A percentile compares a stretch with the other conserved stretches of the same genome.
Conservation (phyloP, 2,113 vertebrate genomes). For the Marcusenius ussheri region DNA sequence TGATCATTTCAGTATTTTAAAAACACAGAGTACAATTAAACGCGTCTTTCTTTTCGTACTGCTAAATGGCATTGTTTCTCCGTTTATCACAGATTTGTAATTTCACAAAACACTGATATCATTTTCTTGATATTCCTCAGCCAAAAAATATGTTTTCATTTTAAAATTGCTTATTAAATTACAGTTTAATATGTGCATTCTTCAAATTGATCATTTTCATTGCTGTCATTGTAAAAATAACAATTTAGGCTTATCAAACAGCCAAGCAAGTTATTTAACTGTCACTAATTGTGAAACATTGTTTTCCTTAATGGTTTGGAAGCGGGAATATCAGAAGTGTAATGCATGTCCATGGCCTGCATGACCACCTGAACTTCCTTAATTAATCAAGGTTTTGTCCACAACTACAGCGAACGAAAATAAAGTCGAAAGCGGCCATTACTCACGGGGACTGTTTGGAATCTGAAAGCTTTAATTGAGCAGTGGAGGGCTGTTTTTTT, state of each 20-base stretch:
- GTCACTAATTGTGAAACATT: neutral
- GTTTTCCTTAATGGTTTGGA: neutral
- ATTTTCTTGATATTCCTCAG: neutral
- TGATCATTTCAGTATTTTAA: neutral
- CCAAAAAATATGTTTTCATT: neutral
- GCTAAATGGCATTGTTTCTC: neutral
- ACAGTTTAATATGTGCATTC: neutral
- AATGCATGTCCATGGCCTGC: neutral
- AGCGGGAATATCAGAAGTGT: neutral
- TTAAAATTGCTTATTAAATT: neutral
- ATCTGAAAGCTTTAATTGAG: slow-evolving; percentile 59
- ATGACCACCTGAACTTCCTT: slow-evolving; percentile 18
- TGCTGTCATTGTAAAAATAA: neutral
- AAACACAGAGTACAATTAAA: neutral
- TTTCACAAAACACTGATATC: neutral
- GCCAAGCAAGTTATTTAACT: neutral
- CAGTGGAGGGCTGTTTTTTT: slow-evolving; percentile 55
- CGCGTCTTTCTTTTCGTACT: neutral
- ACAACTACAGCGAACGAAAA: neutral
- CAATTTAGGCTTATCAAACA: neutral
- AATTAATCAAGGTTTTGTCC: slow-evolving; percentile 3
- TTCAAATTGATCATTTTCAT: neutral
- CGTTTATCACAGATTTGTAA: neutral
- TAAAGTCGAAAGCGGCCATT: slow-evolving; percentile 12
- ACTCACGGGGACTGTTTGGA: slow-evolving; percentile 46